Conservation (phyloP, 2,888 invertebrate genomes). For the Pardosa pseudoannulata region DNA sequence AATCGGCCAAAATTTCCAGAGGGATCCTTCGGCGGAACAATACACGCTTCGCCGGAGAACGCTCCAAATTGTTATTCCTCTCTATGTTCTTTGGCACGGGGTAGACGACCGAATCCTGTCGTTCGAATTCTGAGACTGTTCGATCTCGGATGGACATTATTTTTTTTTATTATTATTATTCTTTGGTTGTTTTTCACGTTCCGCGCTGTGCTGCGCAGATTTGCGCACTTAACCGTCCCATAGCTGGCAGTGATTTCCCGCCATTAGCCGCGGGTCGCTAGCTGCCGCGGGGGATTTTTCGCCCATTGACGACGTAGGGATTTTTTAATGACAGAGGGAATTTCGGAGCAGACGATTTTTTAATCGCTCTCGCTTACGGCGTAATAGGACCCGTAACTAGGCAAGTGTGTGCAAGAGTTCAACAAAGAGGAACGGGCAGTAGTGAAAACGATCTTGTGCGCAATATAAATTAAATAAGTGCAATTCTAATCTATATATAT, state of each 20-base stretch:
- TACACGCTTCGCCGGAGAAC: slow-evolving; percentile 49
- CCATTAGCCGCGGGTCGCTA: slow-evolving; percentile 61
- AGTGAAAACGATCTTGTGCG: too few relatives aligned
- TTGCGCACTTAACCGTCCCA: slow-evolving; percentile 62
- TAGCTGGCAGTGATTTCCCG: slow-evolving; percentile 62
- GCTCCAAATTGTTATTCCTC: slow-evolving; percentile 8
- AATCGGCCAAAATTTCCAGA: slow-evolving; percentile 61
- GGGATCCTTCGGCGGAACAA: slow-evolving; percentile 38
- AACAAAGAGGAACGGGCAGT: too few relatives aligned
- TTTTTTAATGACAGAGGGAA: slow-evolving; percentile 20
- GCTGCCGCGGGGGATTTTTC: slow-evolving; percentile 28
- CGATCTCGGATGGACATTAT: slow-evolving; percentile 58
- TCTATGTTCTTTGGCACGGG: slow-evolving; percentile 22
- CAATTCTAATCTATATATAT: too few relatives aligned
- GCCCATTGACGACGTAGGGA: slow-evolving; percentile 32
- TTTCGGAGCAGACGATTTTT: neutral
- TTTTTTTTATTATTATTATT: slow-evolving; percentile 27
- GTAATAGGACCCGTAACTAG: too few relatives aligned
- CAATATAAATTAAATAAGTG: too few relatives aligned
- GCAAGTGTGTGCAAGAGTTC: too few relatives aligned
- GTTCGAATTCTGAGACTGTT: slow-evolving; percentile 29
- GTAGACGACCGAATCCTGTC: slow-evolving; percentile 45
- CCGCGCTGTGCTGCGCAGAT: slow-evolving; percentile 36
- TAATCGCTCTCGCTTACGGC: too few relatives aligned
- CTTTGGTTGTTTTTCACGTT: slow-evolving; percentile 13